Base-by-base conservation (phyloP, 2,113 vertebrate species). In the Manacus vitellinus region DNA sequence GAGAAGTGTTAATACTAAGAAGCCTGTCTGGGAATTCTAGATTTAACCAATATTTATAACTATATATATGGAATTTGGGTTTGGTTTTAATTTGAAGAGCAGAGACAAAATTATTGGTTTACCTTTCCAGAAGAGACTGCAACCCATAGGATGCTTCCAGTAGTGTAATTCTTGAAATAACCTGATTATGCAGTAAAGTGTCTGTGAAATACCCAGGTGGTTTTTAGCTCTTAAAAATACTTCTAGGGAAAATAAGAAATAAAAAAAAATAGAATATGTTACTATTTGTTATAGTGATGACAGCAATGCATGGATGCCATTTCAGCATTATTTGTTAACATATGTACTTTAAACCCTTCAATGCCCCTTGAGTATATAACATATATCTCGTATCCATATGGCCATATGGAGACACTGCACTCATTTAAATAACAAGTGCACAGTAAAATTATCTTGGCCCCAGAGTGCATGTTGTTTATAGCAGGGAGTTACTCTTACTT, bases 351-450 rank as follows among this genome's bases (percentile, higher is more conserved):
- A 96, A 96, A 94, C 82, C 39, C 76, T 88, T 72, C 88, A 62
- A 10, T 88, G 85, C 73, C 96, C 73, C 88, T 92, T 65, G 95
- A 96, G 94, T 94, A 89, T 63, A 19, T 22, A 92, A 65, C 41
- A 33, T 96, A 77, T 77, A 96, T 84, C 92, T 86, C 78, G 52
- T 79, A 91, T 84, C 85, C 80, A 86, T 71, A 96, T 41, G 85
- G 85, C 92, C 85, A 84, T 95, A 93, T 84, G 90, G 95, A 96
- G 85, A 95, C 81, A 85, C 63, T 67, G 82, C 82, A 80, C 55
- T 94, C 93, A 92, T 96, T 95, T 93, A 77, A 96, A 88, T 89
- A 94, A 90, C 88, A 95, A 96, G 95, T 89, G 85, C 94, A 92
- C 66, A 72, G 41, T 77, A 91, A 93, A 95, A 95, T 91, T 56